Conservation (phyloP, 30 jellyfish, hydroid and myxozoan species). For the Chironex yamaguchii region DNA sequence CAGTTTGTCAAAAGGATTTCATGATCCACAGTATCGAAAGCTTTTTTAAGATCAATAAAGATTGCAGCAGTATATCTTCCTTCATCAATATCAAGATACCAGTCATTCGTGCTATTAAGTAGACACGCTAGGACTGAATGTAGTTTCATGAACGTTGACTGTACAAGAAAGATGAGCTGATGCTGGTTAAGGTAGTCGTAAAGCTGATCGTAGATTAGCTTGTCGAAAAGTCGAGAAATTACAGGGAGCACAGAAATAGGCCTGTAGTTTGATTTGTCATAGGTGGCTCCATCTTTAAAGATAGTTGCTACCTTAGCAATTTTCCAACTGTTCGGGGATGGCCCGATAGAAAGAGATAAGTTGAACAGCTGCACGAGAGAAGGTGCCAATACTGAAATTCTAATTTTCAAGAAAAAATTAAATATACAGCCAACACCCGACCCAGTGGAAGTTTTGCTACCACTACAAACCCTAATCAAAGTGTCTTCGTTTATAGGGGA, state of each 20-base stretch:
- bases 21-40: conserved; percentile 53
- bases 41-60: conserved; percentile 57
- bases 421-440: not conserved
- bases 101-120: conserved; percentile 61
- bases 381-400: conserved; percentile 21
- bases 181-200: conserved; percentile 44
- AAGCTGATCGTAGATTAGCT: conserved; percentile 49
- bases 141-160: conserved; percentile 51
- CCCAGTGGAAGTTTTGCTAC: not conserved
- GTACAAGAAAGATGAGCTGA: conserved; percentile 47
- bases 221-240: conserved; percentile 44
- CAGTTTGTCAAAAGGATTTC: conserved; percentile 32
- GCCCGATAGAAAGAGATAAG: conserved; percentile 39
- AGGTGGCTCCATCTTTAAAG: conserved; percentile 11
- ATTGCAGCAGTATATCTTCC: conserved; percentile 52
- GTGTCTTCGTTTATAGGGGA: no score
- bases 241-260: conserved; percentile 58
- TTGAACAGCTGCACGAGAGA: conserved; percentile 58
- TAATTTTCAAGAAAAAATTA: conserved; percentile 13
- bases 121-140: conserved; percentile 51
- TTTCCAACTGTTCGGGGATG: conserved; percentile 30
- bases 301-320: conserved; percentile 44
- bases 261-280: conserved; percentile 28
- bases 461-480: no score
- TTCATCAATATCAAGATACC: conserved; percentile 59